A percentile compares a stretch with the other conserved stretches of the same genome.
Evolutionary conservation across 2,797 vertebrate genomes (phyloP).

Genomic region (Lindbergichthys nudifrons): DNA sequence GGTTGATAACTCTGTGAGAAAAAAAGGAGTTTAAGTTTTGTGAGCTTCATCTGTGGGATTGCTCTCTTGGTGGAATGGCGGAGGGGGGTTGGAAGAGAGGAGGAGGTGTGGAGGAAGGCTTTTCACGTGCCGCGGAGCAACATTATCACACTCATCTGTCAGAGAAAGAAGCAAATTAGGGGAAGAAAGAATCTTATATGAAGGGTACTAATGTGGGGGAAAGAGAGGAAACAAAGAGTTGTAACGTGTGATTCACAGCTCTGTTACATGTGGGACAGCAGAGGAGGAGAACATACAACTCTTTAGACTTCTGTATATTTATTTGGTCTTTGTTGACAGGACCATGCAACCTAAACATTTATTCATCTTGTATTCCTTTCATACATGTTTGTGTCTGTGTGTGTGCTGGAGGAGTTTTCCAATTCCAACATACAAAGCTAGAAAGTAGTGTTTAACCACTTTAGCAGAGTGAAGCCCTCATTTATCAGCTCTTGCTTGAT

Average conservation of each 20-base stretch:
- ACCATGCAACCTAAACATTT: constrained; percentile 35
- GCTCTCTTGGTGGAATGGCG: constrained; percentile 59
- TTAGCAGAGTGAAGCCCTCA: constrained; percentile 57
- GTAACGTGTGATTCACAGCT: constrained; percentile 49
- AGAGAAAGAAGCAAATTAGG: constrained; percentile 25
- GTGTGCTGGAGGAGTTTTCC: constrained; percentile 9
- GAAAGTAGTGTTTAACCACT: constrained; percentile 65
- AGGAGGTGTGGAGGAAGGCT: constrained; percentile 49
- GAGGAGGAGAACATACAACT: constrained; percentile 28
- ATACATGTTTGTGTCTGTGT: constrained; percentile 19
- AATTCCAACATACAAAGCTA: constrained; percentile 21
- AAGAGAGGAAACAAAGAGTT: constrained; percentile 28
- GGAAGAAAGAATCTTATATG: not conserved
- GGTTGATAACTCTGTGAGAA: not conserved
- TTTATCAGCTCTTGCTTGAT: constrained; percentile 70
- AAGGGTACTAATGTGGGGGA: not conserved
- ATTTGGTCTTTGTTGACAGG: constrained; percentile 23
- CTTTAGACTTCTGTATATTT: constrained; percentile 9
- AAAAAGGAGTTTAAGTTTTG: constrained; percentile 4
- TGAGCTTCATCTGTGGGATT: constrained; percentile 45
- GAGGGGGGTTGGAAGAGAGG: constrained; percentile 41
- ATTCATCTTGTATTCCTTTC: constrained; percentile 25
- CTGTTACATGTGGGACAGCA: constrained; percentile 38
- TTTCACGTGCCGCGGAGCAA: constrained; percentile 56
- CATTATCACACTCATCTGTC: constrained; percentile 46